These are phyloP conservation scores for Pygmarrhopalites habei DNA, from an alignment of 1,140 invertebrate species.

Conservation along the genomic window DNA sequence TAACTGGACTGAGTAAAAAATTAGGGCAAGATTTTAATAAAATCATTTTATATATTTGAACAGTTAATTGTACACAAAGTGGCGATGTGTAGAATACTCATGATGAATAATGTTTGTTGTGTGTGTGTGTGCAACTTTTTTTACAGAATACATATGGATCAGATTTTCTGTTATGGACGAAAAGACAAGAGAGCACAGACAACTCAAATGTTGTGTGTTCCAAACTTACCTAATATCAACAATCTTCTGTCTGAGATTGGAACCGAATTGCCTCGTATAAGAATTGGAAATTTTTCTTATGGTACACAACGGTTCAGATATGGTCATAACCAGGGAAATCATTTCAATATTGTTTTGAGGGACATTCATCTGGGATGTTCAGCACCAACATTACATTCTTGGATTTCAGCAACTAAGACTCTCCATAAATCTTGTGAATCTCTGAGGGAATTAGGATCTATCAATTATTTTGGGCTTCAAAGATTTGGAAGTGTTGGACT, in stretches of 20 bases:
- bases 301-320: constrained; percentile 58
- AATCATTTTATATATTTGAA: too few species aligned
- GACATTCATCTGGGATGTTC: constrained; percentile 15
- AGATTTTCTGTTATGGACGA: constrained; percentile 79
- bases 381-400: constrained; percentile 49
- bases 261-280: constrained; percentile 47
- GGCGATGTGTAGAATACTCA: too few species aligned
- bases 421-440: too few species aligned
- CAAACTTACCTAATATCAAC: constrained; percentile 62
- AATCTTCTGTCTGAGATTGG: constrained; percentile 49
- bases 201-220: constrained; percentile 75
- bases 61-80: too few species aligned
- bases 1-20: constrained; percentile 56
- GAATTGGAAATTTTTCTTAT: constrained; percentile 67
- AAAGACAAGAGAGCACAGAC: constrained; percentile 93
- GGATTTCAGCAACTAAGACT: constrained; percentile 59
- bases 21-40: too few species aligned
- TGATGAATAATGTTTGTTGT: too few species aligned
- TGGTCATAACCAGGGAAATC: constrained; percentile 74
- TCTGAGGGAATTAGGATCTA: constrained; percentile 72
- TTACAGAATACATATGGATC: constrained; percentile 45
- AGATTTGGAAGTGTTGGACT: too few species aligned
- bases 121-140: too few species aligned
- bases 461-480: constrained; percentile 97
- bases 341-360: constrained; percentile 52